A percentile compares a stretch with the other conserved stretches of the same genome.
Conservation (phyloP, 2,888 invertebrate genomes). For the Fragum fragum region DNA sequence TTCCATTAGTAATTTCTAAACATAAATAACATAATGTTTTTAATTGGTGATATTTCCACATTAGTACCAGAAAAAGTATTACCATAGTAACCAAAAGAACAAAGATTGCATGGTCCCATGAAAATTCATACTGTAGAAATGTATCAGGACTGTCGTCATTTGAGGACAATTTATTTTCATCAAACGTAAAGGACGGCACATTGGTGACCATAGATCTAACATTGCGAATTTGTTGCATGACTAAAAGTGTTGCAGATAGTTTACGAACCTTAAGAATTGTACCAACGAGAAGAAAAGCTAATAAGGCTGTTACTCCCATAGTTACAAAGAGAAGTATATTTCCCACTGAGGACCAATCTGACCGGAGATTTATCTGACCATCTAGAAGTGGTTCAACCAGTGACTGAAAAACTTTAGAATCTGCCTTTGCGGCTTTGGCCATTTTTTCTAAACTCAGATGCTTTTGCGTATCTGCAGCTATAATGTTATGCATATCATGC, state of each 20-base stretch:
- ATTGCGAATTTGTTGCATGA: no score
- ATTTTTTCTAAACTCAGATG: constrained; percentile 53
- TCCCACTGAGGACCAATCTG: constrained; percentile 32
- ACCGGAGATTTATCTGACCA: constrained; percentile 35
- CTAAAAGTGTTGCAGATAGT: background rate
- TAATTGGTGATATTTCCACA: no score
- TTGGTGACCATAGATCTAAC: no score
- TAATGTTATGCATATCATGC: constrained; percentile 47
- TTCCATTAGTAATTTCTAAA: no score
- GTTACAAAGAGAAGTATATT: constrained; percentile 23
- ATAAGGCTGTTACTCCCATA: background rate
- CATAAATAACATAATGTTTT: no score
- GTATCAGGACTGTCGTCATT: no score
- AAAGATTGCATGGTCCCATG: no score
- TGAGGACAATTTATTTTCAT: no score
- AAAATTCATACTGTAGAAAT: no score
- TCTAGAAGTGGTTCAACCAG: constrained; percentile 51
- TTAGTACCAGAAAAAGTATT: no score
- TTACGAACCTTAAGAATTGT: constrained; percentile 35
- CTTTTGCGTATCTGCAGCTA: constrained; percentile 41
- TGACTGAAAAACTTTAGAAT: constrained; percentile 44
- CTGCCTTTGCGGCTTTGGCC: constrained; percentile 46
- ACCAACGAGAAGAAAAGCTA: background rate
- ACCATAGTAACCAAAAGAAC: no score
- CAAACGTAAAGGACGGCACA: no score